Evolutionary conservation across 1,140 invertebrate species (phyloP), one percentile per base, ranked within the genome.

Genomic region (Philotrypesis tridentata): DNA sequence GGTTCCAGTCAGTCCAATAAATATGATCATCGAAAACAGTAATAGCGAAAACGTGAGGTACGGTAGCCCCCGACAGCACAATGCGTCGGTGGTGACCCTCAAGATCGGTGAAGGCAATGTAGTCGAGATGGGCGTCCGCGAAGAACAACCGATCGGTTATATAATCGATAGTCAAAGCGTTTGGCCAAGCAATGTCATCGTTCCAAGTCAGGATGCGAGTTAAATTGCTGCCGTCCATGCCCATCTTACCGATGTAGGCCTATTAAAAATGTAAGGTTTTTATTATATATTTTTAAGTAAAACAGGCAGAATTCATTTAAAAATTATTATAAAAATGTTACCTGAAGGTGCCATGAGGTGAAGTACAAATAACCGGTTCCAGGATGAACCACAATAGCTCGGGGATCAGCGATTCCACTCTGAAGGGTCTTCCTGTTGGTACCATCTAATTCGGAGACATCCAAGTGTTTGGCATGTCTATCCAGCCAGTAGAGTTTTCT

Each of bases 1-100:
- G 89, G 88, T 99, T 99, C 98, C 98, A 99, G 88, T 99, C 99
- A 5, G 98, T 98, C 98, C 98, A 99, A 91, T 96, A 99, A 8
- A 99, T 94, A 85, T 95, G 95, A 87, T 99, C 97, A 85, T 99
- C 98, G 90, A 99, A 99, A 0, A 99, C 93, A 2, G 96, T 96
- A 21, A 99, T 92, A 0, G 98, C 98, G 88, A 99, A 99, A 0
- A 99, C 97, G 87, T 99, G 98, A 0, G 97, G 97, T 5, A 99
- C 98, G 65, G 94, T 93, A 7, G 92, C 88, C 1, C 97, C 97
- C 0, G 95, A 95, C 3, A 98, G 86, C 0, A 98, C 96, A 73
- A 96, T 93, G 79, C 97, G 96, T 5, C 97, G 92, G 88, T 97
- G 95, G 75, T 94, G 94, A 4, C 98, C 98, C 91, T 98, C 97